Base-by-base conservation (phyloP, 2,797 vertebrate species). In the Sebastes melanostomus region DNA sequence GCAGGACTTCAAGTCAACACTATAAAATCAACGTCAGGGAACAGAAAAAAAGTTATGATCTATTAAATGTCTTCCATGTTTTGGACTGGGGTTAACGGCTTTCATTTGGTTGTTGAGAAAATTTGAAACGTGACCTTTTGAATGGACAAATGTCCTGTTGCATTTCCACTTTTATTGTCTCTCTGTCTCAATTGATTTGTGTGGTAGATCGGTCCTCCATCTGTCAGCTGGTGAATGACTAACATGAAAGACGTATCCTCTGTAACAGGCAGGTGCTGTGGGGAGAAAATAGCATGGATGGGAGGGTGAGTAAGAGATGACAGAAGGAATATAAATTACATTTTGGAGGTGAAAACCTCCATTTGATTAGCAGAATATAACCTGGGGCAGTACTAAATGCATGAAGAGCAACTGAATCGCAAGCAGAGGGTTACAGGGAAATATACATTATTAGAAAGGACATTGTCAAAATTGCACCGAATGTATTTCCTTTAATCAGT, bases 391-490 rank as follows among this genome's bases (percentile, higher is more conserved):
- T 50, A 34, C 72, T 69, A 75, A 71, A 85, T 77, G 29, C 22
- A 77, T 72, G 73, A 65, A 65, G 54, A 65, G 36, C 62, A 72
- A 71, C 29, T 59, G n/a, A 79, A 68, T 20, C 24, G n/a, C 29
- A 52, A 29, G 66, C 71, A 42, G 56, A 34, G 18, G 22, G 54
- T 66, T 52, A 38, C 14, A 38, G 52, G 34, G 52, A 83, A 81
- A 69, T 69, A 72, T 18, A 42, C 56, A 66, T 83, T 55, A 87
- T 73, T 76, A 78, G 16, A 65, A 69, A 59, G 32, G 8, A 58
- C 46, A 76, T 22, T 54, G 38, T 69, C 30, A 76, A 73, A 81
- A 83, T 62, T 65, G 14, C 46, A 63, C 12, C 7, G 1, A 55
- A 75, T 72, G 20, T 38, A 70, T 77, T 77, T 65, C n/a, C 50